phyloP scores from a whole-genome alignment of 2,888 invertebrate genomes.

The Gandaritis pyraliata region DNA sequence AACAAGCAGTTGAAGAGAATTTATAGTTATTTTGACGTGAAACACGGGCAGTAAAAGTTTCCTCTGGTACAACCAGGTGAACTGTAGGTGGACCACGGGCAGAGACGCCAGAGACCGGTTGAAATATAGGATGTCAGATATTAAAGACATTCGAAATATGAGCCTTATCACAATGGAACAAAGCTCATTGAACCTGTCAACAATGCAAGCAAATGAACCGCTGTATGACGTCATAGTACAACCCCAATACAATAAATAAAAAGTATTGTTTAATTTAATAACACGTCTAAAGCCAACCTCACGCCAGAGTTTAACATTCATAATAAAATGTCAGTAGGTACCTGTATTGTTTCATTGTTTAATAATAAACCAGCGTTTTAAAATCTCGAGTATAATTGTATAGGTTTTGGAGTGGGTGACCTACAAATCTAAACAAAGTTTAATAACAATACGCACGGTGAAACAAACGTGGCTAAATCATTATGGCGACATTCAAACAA shows the following conservation, averaged over 20 bases:
- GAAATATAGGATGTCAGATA: no score
- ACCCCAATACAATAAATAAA: background rate
- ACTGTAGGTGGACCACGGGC: no score
- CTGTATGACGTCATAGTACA: no score
- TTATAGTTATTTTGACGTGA: no score
- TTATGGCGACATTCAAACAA: background rate
- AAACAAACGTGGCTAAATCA: background rate
- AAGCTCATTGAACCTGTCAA: no score
- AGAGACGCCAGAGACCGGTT: no score
- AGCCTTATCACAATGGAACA: no score
- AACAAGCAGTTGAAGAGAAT: no score
- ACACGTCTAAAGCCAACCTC: constrained; percentile 4
- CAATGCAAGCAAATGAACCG: no score
- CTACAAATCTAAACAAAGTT: constrained; percentile 18
- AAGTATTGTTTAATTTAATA: background rate
- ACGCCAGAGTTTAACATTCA: constrained; percentile 7
- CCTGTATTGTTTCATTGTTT: constrained; percentile 30
- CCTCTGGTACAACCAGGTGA: no score
- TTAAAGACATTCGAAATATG: no score
- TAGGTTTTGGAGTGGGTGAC: constrained; percentile 18
- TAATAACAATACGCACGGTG: constrained; percentile 1
- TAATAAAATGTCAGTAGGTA: constrained; percentile 9
- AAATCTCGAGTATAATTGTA: constrained; percentile 11
- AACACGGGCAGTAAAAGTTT: no score
- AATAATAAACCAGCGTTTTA: constrained; percentile 19